Conservation (phyloP, 2,888 invertebrate species). For the Drosophila antonietae region DNA sequence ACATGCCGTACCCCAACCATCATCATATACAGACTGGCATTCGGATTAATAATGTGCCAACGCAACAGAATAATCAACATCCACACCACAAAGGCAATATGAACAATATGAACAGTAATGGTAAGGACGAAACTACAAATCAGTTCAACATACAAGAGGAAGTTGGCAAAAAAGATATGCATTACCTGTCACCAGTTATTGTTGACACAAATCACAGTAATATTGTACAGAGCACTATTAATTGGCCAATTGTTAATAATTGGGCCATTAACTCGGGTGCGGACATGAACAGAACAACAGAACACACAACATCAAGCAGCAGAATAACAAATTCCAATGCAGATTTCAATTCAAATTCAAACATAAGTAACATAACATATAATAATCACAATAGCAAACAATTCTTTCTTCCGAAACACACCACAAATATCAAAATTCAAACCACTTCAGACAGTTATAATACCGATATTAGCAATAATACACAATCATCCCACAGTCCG, state of each 20-base stretch:
- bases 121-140: constrained; percentile 58
- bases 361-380: constrained; percentile 22
- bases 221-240: constrained; percentile 82
- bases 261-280: constrained; percentile 27
- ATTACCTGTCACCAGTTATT: constrained; percentile 69
- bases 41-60: constrained; percentile 84
- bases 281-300: constrained; percentile 23
- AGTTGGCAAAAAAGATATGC: constrained; percentile 47
- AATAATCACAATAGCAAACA: constrained; percentile 43
- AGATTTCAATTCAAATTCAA: constrained; percentile 5
- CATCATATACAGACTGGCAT: constrained; percentile 82
- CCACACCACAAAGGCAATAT: constrained; percentile 79
- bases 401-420: constrained; percentile 71
- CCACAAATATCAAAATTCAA: constrained; percentile 74
- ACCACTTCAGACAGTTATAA: constrained; percentile 52
- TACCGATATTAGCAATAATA: constrained; percentile 67
- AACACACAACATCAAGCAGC: constrained; percentile 4
- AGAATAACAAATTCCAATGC: neutral
- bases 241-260: constrained; percentile 66
- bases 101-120: constrained; percentile 61
- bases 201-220: constrained; percentile 81
- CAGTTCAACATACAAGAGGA: constrained; percentile 38
- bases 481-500: constrained; percentile 85
- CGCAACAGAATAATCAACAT: constrained; percentile 78
- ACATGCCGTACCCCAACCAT: constrained; percentile 70